Base-by-base conservation (phyloP, 2,113 vertebrate species). In the Heterochromis multidens region DNA sequence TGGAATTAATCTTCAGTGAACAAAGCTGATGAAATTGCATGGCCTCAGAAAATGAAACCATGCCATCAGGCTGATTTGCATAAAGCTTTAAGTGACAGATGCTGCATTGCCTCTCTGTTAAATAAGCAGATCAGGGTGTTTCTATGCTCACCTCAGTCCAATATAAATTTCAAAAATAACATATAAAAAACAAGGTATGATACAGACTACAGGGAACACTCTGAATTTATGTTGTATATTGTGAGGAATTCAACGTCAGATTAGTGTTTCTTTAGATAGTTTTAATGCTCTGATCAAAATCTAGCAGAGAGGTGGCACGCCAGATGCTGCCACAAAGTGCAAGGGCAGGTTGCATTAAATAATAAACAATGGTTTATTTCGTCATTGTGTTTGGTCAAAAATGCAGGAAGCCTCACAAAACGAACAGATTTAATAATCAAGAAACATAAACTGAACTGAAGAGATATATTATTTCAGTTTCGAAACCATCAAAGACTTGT, bases 341-440 rank as follows among this genome's bases (percentile, higher is more conserved):
- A 46, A 49, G 70, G n/a, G 70, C 77, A 84, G 59, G 62, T 82
- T 86, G 84, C 9, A 79, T 85, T 78, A 78, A 60, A 74, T 77
- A 61, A 76, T 76, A 57, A 86, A 74, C 3, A 3, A 35, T 62
- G 63, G 17, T 23, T 84, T 67, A 25, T 81, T 85, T 54, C 35
- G n/a, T 82, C 27, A 60, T 58, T 58, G 63, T 8, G 43, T 43
- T 17, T 6, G 1, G 23, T 63, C 33, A 7, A 54, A 61, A 84
- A 49, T 37, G 16, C 3, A 21, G 57, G 2, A 43, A 58, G 62
- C 19, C 14, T 65, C 25, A 35, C 40, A 6, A 60, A 59, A 27
- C 33, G 3, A 21, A 65, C 37, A 23, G 7, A 33, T 49, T 27
- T 11, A 52, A 76, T 40, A 52, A 25, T 16, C 8, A 40, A 80